Conservation (phyloP, 1,140 invertebrate genomes). For the Rhysida immarginata region DNA sequence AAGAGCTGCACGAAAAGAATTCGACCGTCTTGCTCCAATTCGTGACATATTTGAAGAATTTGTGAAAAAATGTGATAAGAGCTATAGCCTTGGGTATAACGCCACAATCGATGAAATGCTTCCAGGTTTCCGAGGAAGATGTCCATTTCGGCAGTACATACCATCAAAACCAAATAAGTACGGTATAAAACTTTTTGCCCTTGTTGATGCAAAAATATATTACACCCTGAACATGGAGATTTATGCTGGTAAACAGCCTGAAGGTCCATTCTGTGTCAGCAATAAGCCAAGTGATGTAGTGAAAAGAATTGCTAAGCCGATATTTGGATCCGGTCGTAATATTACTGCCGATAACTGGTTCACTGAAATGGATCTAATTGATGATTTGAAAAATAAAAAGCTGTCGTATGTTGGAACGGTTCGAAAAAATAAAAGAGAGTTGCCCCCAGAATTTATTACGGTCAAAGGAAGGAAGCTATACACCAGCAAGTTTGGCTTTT, state of each 20-base stretch:
- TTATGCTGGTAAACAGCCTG: conserved; percentile 1
- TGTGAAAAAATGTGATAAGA: no score
- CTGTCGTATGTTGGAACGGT: conserved; percentile 23
- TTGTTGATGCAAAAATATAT: background rate
- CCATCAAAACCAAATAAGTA: no score
- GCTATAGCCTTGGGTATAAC: no score
- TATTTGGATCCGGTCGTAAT: conserved; percentile 13
- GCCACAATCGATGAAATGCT: no score
- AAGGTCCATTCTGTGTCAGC: conserved; percentile 1
- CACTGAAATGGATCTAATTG: conserved; percentile 7
- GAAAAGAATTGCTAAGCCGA: conserved; percentile 6
- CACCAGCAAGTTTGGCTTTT: conserved; percentile 11
- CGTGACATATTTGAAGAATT: no score
- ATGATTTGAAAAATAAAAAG: conserved; percentile 3
- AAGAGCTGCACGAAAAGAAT: no score
- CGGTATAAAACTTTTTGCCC: conserved; percentile 6
- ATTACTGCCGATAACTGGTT: conserved; percentile 17
- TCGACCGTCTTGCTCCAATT: no score
- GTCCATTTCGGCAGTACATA: no score
- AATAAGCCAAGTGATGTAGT: conserved; percentile 13
- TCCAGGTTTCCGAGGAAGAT: no score
- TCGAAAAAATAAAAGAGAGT: no score
- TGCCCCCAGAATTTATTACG: no score
- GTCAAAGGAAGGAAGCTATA: no score
- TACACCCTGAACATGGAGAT: conserved; percentile 4